A percentile compares a stretch with the other conserved stretches of the same genome.
These are phyloP conservation scores for Euschistus heros DNA, from an alignment of 1,140 invertebrate genomes.

Conservation along the genomic window DNA sequence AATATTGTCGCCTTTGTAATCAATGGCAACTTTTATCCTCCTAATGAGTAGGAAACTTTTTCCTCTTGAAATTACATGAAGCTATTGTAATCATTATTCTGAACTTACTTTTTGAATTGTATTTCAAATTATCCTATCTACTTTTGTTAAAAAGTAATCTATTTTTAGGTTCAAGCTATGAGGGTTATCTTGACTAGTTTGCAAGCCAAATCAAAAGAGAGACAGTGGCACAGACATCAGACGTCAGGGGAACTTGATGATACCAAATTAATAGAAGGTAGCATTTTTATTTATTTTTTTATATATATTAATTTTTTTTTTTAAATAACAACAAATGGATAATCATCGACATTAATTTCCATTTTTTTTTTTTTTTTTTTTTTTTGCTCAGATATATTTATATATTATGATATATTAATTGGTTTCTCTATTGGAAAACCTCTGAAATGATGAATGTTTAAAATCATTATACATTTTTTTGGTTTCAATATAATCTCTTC, in stretches of 20 bases:
- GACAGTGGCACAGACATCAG: slow-evolving; percentile 86
- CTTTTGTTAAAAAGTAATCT: not conserved
- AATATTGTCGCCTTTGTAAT: too few species aligned
- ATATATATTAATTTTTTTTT: not conserved
- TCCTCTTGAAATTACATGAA: too few species aligned
- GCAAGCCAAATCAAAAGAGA: slow-evolving; percentile 85
- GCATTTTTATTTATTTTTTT: slow-evolving; percentile 16
- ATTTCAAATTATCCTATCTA: not conserved
- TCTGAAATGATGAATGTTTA: not conserved
- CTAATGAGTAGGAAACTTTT: too few species aligned
- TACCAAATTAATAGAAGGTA: slow-evolving; percentile 86
- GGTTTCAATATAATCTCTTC: not conserved
- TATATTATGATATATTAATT: not conserved
- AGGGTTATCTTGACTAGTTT: slow-evolving; percentile 52
- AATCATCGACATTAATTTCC: too few species aligned
- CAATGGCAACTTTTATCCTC: too few species aligned
- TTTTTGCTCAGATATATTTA: not conserved
- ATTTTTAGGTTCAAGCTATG: slow-evolving; percentile 42
- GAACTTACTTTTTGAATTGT: not conserved
- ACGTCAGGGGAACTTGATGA: slow-evolving; percentile 93
- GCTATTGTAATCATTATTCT: too few species aligned
- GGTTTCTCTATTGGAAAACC: too few species aligned
- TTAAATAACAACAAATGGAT: too few species aligned
- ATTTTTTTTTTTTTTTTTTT: too few species aligned
- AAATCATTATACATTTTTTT: not conserved